Base-by-base conservation (phyloP, 2,888 invertebrate genomes). In the Leucoptera coffeella region DNA sequence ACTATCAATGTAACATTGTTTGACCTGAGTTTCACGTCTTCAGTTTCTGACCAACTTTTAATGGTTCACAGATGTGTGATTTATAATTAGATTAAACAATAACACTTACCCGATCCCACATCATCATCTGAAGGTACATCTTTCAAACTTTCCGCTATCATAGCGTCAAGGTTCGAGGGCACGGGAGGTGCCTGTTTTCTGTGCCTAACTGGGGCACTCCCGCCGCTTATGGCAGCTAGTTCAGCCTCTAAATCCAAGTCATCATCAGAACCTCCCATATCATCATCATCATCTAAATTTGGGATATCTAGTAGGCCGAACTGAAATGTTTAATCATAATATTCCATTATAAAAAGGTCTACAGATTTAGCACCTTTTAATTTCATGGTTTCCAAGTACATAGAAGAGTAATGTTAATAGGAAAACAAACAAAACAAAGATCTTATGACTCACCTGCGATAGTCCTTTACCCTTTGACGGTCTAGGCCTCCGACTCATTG, bases 221-320 rank as follows among this genome's bases (percentile, higher is more conserved):
- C 48, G 15, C 44, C 59, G 14, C 50, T 52, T 30, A 92, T 74
- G 1, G 85, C 86, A 17, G 84, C 79, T 35, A 93, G 57, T 53
- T 94, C 93, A 1, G 89, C 90, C 52, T 93, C 93, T 34, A 93
- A 62, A 45, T 90, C 91, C 30, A 81, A 80, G 45, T 92, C 91
- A 39, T 75, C 77, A 41, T 75, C 77, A 29, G 75, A 75, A 20
- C 69, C 42, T 32, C 60, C 67, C 36, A 56, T 60, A 7, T 53
- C 59, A 14, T 67, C 75, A 26, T 77, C 67, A 31, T 75, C 75
- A 35, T 56, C 55, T 22, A 62, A 54, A 23, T 59, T 59, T 13
- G 83, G 80, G 31, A 88, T 74, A 47, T 87, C 82, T 41, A 86
- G 76, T 28, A 88, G 64, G 3, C 89, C 88, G 67, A 79, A 84